phyloP scores from a whole-genome alignment of 1,140 invertebrate species.

The Saccostrea cuccullata region DNA sequence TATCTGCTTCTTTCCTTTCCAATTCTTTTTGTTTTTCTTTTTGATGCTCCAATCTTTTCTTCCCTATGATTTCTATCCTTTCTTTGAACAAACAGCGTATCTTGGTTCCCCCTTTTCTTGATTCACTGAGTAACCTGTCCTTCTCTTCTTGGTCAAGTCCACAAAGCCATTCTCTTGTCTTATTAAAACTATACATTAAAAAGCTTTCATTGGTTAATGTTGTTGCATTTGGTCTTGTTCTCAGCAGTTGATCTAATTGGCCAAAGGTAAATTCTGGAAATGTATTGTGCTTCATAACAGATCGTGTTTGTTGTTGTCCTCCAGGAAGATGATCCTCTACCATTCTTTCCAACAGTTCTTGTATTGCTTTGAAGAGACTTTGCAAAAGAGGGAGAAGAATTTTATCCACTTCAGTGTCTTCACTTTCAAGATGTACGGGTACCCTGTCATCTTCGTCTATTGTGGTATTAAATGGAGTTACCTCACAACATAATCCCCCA shows the following conservation, averaged over 20 bases:
- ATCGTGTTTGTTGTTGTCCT: conserved; percentile 8
- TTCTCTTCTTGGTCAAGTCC: conserved; percentile 43
- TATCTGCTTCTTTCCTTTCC: conserved; percentile 44
- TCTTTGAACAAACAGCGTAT: conserved; percentile 50
- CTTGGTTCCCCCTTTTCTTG: conserved; percentile 50
- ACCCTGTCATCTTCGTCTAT: conserved; percentile 38
- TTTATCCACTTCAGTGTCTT: conserved; percentile 40
- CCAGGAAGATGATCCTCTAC: conserved; percentile 29
- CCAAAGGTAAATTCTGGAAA: conserved; percentile 47
- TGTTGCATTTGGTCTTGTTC: conserved; percentile 53
- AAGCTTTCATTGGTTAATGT: conserved; percentile 55
- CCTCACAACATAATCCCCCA: conserved; percentile 21
- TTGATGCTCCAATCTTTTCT: conserved; percentile 42
- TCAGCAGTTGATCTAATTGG: conserved; percentile 29
- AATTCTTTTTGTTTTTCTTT: conserved; percentile 49
- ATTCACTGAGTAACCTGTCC: conserved; percentile 44
- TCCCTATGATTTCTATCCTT: conserved; percentile 51
- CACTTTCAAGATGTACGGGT: neutral
- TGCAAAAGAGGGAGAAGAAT: conserved; percentile 43
- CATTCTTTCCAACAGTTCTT: conserved; percentile 39
- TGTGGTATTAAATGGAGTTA: conserved; percentile 39
- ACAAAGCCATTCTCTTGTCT: conserved; percentile 50
- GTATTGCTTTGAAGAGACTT: conserved; percentile 31
- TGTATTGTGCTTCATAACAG: conserved; percentile 35
- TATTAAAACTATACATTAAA: conserved; percentile 58